phyloP scores from a whole-genome alignment of 2,888 invertebrate species.

The Apodemia hepburni region DNA sequence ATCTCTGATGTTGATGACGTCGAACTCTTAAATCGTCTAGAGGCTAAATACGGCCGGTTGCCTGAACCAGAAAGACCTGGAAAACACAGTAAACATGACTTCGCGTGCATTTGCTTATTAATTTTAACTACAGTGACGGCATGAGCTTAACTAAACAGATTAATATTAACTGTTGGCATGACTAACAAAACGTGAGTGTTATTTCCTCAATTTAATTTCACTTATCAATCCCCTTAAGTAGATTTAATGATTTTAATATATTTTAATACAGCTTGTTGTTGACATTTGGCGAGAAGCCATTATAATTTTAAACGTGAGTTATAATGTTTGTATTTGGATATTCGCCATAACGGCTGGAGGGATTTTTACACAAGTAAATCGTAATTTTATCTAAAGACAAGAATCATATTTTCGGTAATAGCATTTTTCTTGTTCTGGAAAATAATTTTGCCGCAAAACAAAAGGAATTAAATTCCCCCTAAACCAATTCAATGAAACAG shows the following conservation, averaged over 20 bases:
- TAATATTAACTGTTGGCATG: slow-evolving; percentile 53
- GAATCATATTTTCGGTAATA: no score
- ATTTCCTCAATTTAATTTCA: slow-evolving; percentile 29
- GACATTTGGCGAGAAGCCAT: slow-evolving; percentile 3
- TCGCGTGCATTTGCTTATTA: slow-evolving; percentile 24
- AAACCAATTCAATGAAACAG: no score
- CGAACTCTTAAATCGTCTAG: slow-evolving; percentile 84
- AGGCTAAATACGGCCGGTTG: slow-evolving; percentile 86
- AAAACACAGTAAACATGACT: slow-evolving; percentile 67
- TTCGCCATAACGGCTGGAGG: neutral
- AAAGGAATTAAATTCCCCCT: no score
- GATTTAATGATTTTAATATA: slow-evolving; percentile 20
- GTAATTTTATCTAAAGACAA: neutral
- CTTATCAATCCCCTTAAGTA: neutral
- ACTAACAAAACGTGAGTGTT: slow-evolving; percentile 66
- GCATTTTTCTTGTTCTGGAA: no score
- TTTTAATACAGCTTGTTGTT: slow-evolving; percentile 8
- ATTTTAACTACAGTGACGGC: slow-evolving; percentile 35
- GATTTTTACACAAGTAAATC: neutral
- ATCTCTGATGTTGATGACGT: slow-evolving; percentile 85
- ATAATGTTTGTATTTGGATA: neutral
- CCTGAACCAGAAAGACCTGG: slow-evolving; percentile 74
- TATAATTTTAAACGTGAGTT: slow-evolving; percentile 6
- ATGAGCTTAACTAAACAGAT: slow-evolving; percentile 48
- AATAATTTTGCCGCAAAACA: no score